A percentile compares a stretch with the other conserved stretches of the same genome.
These are phyloP conservation scores for Apostichopus japonicus DNA, from an alignment of 35 echinoderm and acorn worm species.

Conservation along the genomic window DNA sequence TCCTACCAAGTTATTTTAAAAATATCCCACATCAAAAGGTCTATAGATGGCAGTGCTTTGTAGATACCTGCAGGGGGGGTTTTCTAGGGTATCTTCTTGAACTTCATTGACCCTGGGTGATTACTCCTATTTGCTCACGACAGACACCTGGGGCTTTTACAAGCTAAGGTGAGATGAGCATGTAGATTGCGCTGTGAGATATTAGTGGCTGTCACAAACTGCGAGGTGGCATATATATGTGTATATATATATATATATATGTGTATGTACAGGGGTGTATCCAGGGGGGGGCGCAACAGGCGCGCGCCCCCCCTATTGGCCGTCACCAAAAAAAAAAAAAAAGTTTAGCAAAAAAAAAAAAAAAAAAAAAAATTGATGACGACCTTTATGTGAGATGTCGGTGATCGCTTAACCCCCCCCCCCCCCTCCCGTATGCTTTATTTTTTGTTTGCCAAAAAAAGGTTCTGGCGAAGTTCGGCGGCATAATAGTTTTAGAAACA, in stretches of 20 bases:
- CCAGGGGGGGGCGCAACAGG: neutral
- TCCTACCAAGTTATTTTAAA: too few relatives aligned
- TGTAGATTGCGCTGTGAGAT: neutral
- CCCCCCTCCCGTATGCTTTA: too few relatives aligned
- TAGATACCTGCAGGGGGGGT: neutral
- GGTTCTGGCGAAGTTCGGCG: too few relatives aligned
- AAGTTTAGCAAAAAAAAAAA: too few relatives aligned
- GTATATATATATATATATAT: too few relatives aligned
- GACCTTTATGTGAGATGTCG: too few relatives aligned
- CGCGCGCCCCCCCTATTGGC: too few relatives aligned
- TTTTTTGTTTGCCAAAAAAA: too few relatives aligned
- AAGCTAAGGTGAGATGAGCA: neutral
- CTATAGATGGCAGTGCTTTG: neutral
- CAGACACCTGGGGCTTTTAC: slow-evolving; percentile 9
- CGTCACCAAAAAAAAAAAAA: too few relatives aligned
- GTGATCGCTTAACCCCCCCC: too few relatives aligned
- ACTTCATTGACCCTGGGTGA: neutral
- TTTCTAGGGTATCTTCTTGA: neutral
- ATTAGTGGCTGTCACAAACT: neutral
- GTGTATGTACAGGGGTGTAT: neutral
- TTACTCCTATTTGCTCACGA: slow-evolving; percentile 23
- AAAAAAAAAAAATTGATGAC: too few relatives aligned
- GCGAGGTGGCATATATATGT: neutral
- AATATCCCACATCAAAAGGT: neutral
- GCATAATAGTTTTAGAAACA: too few relatives aligned